Evolutionary conservation across 2,113 vertebrate species (phyloP).

Genomic region (Caracal caracal): DNA sequence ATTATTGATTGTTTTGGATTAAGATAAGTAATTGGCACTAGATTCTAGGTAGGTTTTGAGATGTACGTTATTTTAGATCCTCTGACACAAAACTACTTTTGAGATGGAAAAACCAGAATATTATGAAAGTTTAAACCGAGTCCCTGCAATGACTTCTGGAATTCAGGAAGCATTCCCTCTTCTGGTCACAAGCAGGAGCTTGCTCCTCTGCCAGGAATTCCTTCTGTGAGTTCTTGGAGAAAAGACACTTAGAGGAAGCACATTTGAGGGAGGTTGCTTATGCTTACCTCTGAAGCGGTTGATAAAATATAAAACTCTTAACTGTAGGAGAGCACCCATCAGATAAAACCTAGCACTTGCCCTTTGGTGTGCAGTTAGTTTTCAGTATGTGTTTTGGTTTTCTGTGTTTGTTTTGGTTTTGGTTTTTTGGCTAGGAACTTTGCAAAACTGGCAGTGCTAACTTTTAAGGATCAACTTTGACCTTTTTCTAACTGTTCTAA

Average conservation of each 20-base stretch:
- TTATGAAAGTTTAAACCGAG: neutral
- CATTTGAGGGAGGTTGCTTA: neutral
- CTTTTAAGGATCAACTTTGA: neutral
- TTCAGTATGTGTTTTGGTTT: neutral
- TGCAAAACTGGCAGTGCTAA: neutral
- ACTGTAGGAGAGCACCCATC: neutral
- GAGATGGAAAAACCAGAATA: neutral
- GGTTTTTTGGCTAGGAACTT: neutral
- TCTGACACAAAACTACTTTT: conserved; percentile 21
- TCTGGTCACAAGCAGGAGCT: neutral
- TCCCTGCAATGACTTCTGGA: neutral
- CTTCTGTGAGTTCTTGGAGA: neutral
- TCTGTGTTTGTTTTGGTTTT: neutral
- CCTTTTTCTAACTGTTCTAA: neutral
- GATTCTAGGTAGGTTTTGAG: conserved; percentile 15
- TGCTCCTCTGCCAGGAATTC: neutral
- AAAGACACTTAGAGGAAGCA: neutral
- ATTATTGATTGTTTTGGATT: conserved; percentile 7
- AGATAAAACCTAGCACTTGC: neutral
- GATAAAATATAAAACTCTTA: neutral
- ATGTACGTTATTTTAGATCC: neutral
- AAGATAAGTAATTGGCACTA: neutral
- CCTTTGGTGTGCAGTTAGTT: neutral
- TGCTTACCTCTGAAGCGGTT: neutral
- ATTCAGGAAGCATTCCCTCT: neutral